These are phyloP conservation scores for Thaumetopoea pityocampa DNA, from an alignment of 1,140 invertebrate genomes.

Conservation along the genomic window DNA sequence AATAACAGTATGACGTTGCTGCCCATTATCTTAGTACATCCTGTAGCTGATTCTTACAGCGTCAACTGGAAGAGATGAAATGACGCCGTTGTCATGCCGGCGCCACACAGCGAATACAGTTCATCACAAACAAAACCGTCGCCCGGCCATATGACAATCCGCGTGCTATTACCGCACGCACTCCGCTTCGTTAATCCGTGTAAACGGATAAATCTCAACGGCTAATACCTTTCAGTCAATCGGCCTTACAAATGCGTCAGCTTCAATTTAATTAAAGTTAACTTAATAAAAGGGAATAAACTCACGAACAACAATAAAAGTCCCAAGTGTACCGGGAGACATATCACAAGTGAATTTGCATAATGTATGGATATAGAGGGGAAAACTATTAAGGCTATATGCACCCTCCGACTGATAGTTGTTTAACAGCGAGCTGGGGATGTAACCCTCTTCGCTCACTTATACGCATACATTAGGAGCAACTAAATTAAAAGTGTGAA, in stretches of 20 bases:
- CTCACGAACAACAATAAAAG: constrained; percentile 66
- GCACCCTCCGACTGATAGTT: constrained; percentile 62
- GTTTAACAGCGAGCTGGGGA: constrained; percentile 53
- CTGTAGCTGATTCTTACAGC: too few species aligned
- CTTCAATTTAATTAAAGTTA: constrained; percentile 73
- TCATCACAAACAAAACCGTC: too few species aligned
- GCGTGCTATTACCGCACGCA: constrained; percentile 13
- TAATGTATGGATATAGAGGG: constrained; percentile 67
- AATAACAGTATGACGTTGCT: too few species aligned
- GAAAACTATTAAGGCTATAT: constrained; percentile 66
- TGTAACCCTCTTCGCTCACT: constrained; percentile 47
- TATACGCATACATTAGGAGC: constrained; percentile 70
- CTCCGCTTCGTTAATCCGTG: constrained; percentile 26
- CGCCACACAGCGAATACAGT: too few species aligned
- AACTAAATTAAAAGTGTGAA: constrained; percentile 74
- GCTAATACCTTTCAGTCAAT: constrained; percentile 61
- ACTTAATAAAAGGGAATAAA: constrained; percentile 71
- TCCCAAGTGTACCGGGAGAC: constrained; percentile 66
- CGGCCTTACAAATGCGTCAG: constrained; percentile 57
- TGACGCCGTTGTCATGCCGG: too few species aligned
- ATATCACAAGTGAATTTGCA: constrained; percentile 72
- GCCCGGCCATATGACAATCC: constrained; percentile 9
- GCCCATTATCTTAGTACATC: too few species aligned
- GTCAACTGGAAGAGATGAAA: too few species aligned
- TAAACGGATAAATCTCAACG: constrained; percentile 59